phyloP scores from a whole-genome alignment of 2,888 invertebrate species.

The Noctuana brunneofusca region DNA sequence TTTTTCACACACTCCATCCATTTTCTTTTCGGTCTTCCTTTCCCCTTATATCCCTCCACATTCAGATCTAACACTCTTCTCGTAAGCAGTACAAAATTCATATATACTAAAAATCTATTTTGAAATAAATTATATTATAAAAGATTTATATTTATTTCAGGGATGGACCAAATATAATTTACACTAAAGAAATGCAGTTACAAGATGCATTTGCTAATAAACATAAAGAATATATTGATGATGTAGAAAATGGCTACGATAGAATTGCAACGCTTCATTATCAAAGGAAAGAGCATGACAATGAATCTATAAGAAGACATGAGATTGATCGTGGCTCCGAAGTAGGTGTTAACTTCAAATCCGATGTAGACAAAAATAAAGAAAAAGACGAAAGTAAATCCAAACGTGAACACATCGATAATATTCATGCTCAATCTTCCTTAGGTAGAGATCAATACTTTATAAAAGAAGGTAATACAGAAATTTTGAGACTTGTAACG shows the following conservation, averaged over 20 bases:
- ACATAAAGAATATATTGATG: constrained; percentile 83
- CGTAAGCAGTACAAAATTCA: no score
- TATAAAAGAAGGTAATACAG: constrained; percentile 92
- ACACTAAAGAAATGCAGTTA: constrained; percentile 81
- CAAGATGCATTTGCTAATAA: constrained; percentile 75
- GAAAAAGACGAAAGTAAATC: constrained; percentile 60
- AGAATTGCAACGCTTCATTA: constrained; percentile 77
- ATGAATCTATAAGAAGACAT: constrained; percentile 89
- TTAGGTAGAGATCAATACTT: constrained; percentile 87
- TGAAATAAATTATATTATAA: neutral
- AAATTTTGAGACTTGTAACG: constrained; percentile 90
- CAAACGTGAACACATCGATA: constrained; percentile 60
- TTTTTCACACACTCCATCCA: no score
- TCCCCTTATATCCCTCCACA: no score
- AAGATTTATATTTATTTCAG: constrained; percentile 52
- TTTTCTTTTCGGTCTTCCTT: no score
- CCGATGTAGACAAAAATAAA: constrained; percentile 62
- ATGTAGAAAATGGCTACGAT: constrained; percentile 82
- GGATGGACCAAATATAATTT: constrained; percentile 81
- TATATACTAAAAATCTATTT: no score
- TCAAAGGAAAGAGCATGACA: constrained; percentile 82
- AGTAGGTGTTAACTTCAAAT: constrained; percentile 73
- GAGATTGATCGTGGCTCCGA: constrained; percentile 91
- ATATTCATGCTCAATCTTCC: constrained; percentile 62
- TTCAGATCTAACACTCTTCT: no score